Evolutionary conservation across 2,888 invertebrate species (phyloP).

Genomic region (Arctia plantaginis): DNA sequence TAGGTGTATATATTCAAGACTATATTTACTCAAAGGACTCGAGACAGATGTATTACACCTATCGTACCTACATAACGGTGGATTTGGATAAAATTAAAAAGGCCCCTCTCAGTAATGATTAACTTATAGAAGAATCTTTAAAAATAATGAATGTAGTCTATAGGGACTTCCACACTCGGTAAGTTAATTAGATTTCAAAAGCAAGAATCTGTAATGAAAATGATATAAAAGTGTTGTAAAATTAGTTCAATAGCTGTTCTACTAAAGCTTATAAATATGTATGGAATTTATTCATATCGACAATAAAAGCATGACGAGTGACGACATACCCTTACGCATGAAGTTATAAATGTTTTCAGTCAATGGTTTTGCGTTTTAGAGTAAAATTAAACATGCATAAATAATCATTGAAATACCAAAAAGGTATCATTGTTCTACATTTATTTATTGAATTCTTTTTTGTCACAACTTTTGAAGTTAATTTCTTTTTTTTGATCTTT

Average conservation of each 20-base stretch:
- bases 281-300: constrained; percentile 47
- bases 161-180: neutral
- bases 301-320: constrained; percentile 34
- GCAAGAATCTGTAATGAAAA: neutral
- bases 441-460: too few species aligned
- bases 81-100: too few species aligned
- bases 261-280: constrained; percentile 50
- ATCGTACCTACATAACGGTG: too few species aligned
- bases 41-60: too few species aligned
- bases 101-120: too few species aligned
- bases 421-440: too few species aligned
- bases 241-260: constrained; percentile 8
- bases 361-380: neutral
- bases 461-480: neutral
- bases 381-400: neutral
- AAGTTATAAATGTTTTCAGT: constrained; percentile 36
- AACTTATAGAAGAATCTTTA: neutral
- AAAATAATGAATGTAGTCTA: neutral
- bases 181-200: neutral
- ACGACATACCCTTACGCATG: constrained; percentile 29
- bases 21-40: too few species aligned
- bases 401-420: neutral
- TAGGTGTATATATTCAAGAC: too few species aligned
- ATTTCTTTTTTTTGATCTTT: neutral
- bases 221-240: constrained; percentile 34